Base-by-base conservation (phyloP, 1,140 invertebrate genomes). In the Bombyx mori region DNA sequence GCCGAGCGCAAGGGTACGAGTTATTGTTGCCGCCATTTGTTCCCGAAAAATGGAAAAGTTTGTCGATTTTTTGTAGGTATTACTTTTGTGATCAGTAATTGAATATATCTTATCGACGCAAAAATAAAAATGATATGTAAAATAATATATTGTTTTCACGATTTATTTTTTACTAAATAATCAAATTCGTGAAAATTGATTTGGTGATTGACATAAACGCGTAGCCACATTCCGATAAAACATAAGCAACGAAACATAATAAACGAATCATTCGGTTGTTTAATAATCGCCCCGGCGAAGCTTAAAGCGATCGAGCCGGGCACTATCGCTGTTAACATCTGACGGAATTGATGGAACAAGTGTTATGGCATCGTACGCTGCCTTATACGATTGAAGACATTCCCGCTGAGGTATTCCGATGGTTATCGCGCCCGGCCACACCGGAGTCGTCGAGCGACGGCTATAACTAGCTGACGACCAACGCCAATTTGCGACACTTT, bases 11-110 rank as follows among this genome's bases (percentile, higher is more conserved):
- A 84, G 83, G 81, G 83, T 82, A 82, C 76, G 75, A 83, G 73
- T 79, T 83, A 86, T 86, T 84, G 81, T 86, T 84, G 12, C 77
- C 76, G 79, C 75, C 77, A 79, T 82, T 86, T 82, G 78, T 78
- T 75, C 75, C 61, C 66, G 65, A 75, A 81, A 77, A 71, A 70
- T 72, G 66, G 63, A 71, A 61, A 68, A 54, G 51, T 57, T 52
- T 56, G 48, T 55, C 58, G 51, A 54, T 18, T n/a, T 51, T 52
- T 63, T 18, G 12, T 18, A 18, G 12, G 26, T 35, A 35, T 35
- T 5, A 35, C 26, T 35, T 35, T 35, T 35, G 26, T 35, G 26
- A 35, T 35, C 26, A 35, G 26, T 35, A 35, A 35, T 35, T 35
- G 26, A 35, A 35, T 35, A 35, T 35, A 35, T 5, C 26, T 35